Evolutionary conservation across 2,888 invertebrate species (phyloP).

Genomic region (Drosophila helvetica): DNA sequence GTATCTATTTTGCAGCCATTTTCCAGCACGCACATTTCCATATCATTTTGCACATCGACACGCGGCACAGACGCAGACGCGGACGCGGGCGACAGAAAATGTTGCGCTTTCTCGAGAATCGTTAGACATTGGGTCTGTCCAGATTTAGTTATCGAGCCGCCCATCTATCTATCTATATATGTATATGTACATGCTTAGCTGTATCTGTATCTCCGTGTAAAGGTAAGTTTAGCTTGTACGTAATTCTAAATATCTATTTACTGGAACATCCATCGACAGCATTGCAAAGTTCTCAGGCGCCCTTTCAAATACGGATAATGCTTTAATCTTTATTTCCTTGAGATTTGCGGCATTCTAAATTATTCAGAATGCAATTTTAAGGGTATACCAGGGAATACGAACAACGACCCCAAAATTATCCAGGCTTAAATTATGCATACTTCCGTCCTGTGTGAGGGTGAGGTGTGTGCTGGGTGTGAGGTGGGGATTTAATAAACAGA

Average conservation of each 20-base stretch:
- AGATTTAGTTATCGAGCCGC: constrained; percentile 42
- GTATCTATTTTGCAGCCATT: constrained; percentile 56
- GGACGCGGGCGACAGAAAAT: constrained; percentile 53
- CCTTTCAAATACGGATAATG: not conserved
- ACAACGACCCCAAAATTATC: constrained; percentile 35
- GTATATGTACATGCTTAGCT: constrained; percentile 5
- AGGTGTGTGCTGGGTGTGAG: constrained; percentile 1
- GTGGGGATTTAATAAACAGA: constrained; percentile 28
- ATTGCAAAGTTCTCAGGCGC: constrained; percentile 71
- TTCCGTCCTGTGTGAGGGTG: not conserved
- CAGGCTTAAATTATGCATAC: constrained; percentile 36
- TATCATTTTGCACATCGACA: constrained; percentile 58
- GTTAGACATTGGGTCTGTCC: constrained; percentile 51
- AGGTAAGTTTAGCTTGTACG: constrained; percentile 59
- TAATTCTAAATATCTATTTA: not conserved
- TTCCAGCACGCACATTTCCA: constrained; percentile 44
- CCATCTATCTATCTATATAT: constrained; percentile 44
- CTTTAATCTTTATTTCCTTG: constrained; percentile 2
- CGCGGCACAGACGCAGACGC: constrained; percentile 24
- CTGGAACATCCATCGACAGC: constrained; percentile 5
- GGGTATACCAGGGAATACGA: constrained; percentile 9
- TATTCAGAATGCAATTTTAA: constrained; percentile 47
- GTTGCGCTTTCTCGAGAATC: constrained; percentile 72
- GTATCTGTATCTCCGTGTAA: constrained; percentile 48
- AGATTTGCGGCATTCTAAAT: constrained; percentile 17